These are phyloP conservation scores for Ormyrus rosae DNA, from an alignment of 2,888 invertebrate species.

Conservation along the genomic window DNA sequence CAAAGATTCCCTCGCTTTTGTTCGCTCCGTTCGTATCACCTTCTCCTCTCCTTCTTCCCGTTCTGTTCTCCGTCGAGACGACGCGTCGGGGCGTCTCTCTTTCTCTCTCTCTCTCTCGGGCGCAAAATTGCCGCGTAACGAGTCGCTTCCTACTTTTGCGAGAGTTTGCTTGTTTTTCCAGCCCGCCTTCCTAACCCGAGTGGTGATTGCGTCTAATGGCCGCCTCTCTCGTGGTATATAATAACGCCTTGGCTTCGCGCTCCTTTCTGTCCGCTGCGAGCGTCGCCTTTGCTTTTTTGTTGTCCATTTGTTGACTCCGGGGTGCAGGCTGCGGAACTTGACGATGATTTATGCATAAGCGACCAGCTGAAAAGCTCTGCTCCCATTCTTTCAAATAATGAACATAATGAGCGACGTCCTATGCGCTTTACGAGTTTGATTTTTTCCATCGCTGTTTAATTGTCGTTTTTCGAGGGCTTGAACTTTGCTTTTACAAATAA, in stretches of 20 bases:
- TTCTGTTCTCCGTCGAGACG: conserved; percentile 14
- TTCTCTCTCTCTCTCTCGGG: not conserved
- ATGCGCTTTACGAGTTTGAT: too few relatives aligned
- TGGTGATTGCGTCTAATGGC: conserved; percentile 41
- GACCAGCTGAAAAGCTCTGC: too few relatives aligned
- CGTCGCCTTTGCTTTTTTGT: not conserved
- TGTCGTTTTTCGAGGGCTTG: too few relatives aligned
- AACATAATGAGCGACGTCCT: too few relatives aligned
- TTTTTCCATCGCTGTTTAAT: too few relatives aligned
- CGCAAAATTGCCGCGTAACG: conserved; percentile 69
- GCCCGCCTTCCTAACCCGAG: conserved; percentile 10
- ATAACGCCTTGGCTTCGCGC: not conserved
- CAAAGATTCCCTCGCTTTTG: not conserved
- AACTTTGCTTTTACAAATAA: too few relatives aligned
- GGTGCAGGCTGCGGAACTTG: too few relatives aligned
- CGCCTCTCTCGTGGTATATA: conserved; percentile 2
- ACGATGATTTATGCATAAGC: too few relatives aligned
- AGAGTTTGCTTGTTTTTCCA: conserved; percentile 52
- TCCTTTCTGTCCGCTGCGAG: not conserved
- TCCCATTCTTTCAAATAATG: too few relatives aligned
- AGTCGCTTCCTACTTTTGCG: conserved; percentile 70
- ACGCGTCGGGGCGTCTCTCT: not conserved
- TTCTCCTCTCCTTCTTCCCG: not conserved
- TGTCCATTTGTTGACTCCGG: too few relatives aligned
- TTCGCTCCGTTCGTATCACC: not conserved